These are phyloP conservation scores for Enoplosus armatus DNA, from an alignment of 2,797 vertebrate genomes.

Conservation along the genomic window DNA sequence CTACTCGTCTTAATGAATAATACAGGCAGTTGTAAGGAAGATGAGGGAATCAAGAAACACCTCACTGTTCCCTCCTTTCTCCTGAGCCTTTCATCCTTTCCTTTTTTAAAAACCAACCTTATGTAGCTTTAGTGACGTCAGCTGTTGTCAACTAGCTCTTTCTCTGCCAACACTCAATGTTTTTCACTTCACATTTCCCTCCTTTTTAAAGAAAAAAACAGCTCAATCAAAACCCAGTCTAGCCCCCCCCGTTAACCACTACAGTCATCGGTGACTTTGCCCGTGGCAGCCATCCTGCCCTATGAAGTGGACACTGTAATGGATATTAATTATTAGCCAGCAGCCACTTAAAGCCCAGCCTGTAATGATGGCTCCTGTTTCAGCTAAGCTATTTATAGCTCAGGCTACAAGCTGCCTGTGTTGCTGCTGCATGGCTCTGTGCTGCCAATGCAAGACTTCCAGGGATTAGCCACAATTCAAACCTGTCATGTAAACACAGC, in stretches of 20 bases:
- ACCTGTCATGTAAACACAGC: conserved; percentile 54
- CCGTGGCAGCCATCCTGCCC: conserved; percentile 38
- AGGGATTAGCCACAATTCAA: conserved; percentile 57
- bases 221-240: conserved; percentile 1
- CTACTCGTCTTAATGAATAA: conserved; percentile 58
- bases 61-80: background rate
- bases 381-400: conserved; percentile 81
- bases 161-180: background rate
- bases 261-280: conserved; percentile 58
- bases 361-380: conserved; percentile 78
- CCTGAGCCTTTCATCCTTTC: background rate
- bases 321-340: conserved; percentile 86
- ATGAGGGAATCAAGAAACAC: conserved; percentile 31
- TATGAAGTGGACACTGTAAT: conserved; percentile 74
- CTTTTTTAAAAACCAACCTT: background rate
- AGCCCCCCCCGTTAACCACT: conserved; percentile 64
- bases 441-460: conserved; percentile 61
- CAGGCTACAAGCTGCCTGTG: conserved; percentile 44
- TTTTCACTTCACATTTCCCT: background rate
- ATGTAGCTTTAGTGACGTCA: background rate
- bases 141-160: background rate
- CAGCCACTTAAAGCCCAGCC: conserved; percentile 75
- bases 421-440: conserved; percentile 53
- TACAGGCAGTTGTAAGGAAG: conserved; percentile 42
- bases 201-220: background rate